Base-by-base conservation (phyloP, 2,888 invertebrate species). In the Drosophila phalerata region DNA sequence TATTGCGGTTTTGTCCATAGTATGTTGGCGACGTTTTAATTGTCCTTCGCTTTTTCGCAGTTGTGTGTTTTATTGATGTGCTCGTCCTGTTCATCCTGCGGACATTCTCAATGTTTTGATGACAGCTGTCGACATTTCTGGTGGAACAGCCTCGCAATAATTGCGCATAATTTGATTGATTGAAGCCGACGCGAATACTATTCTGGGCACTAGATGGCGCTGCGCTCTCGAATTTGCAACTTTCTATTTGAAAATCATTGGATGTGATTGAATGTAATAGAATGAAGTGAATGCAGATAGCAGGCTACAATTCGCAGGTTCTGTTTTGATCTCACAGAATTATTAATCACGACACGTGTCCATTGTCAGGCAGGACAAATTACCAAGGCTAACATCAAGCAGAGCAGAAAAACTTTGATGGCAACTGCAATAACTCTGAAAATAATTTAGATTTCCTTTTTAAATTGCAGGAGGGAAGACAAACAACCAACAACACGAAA, bases 311-410 rank as follows among this genome's bases (percentile, higher is more conserved):
- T 15, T n/a, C 2, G 15, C 17, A 49, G 22, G 15, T 11, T 19
- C 10, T 19, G 38, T 56, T 77, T 37, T 49, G 51, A 56, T 49
- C 42, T 79, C 47, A 47, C 25, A 45, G 63, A 71, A 76, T 70
- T 79, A 83, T 83, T 86, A 83, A 83, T 88, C 77, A 83, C 79
- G 79, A 88, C 88, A 88, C 82, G 80, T 82, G 88, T 83, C 79
- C 79, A 63, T 32, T 81, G 81, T 84, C 88, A 81, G 72, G 57
- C 28, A 75, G 58, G 67, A 88, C 86, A 82, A 83, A 85, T 85
- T 88, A 65, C 86, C 73, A 61, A 60, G 61, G 67, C 81, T 61
- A 73, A 68, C 68, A 69, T 79, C 58, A 68, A 60, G 65, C 77
- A 72, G 62, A 56, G 62, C 22, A 53, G 48, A 73, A 85, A 82